Evolutionary conservation across 2,113 vertebrate species (phyloP).

Genomic region (Leiothrix lutea): DNA sequence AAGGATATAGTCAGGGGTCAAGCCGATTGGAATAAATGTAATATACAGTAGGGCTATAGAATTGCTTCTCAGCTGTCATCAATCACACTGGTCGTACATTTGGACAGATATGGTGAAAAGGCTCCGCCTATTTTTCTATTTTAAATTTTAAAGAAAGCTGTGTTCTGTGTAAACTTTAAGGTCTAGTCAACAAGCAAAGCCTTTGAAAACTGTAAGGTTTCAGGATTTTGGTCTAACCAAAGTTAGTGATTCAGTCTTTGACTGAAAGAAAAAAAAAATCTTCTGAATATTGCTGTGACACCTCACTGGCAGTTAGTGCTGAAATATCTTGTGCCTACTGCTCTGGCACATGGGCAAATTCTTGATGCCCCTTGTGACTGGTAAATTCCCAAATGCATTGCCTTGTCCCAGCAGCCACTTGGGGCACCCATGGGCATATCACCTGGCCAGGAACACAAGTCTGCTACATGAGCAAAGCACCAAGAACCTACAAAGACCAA

Average conservation of each 20-base stretch:
- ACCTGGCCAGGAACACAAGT: neutral
- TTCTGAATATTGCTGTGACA: neutral
- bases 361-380: fast-evolving
- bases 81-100: neutral
- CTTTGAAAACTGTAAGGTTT: neutral
- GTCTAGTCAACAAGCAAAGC: neutral
- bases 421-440: neutral
- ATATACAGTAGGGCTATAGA: neutral
- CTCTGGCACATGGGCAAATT: neutral
- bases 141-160: neutral
- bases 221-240: neutral
- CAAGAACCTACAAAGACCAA: neutral
- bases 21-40: neutral
- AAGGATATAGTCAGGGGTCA: neutral
- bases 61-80: neutral
- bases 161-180: neutral
- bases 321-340: neutral
- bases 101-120: neutral
- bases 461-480: fast-evolving
- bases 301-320: neutral
- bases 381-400: neutral
- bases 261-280: neutral
- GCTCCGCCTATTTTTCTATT: neutral
- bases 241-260: neutral
- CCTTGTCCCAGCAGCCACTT: neutral